Evolutionary conservation across 1,140 invertebrate species (phyloP).

Genomic region (Forficula auricularia): DNA sequence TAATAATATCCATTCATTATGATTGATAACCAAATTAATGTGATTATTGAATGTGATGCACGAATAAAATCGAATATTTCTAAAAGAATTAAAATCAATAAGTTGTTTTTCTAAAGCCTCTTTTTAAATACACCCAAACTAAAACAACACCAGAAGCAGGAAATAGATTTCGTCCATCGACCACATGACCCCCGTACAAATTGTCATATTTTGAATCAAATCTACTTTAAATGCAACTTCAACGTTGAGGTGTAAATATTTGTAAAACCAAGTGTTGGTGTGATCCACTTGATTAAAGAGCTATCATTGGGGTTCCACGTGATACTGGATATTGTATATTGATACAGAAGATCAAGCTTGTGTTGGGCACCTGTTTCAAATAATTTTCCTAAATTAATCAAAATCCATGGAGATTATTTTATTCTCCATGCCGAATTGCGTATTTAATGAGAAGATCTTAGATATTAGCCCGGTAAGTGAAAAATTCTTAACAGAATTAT

Average conservation of each 20-base stretch:
- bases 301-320: conserved; percentile 54
- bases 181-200: conserved; percentile 3
- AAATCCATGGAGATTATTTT: background rate
- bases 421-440: too few relatives aligned
- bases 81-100: conserved; percentile 31
- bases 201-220: conserved; percentile 10
- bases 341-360: conserved; percentile 32
- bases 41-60: conserved; percentile 35
- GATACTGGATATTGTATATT: conserved; percentile 53
- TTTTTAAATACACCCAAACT: background rate
- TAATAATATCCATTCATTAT: conserved; percentile 35
- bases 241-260: background rate
- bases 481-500: too few relatives aligned
- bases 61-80: conserved; percentile 38
- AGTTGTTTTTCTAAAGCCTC: conserved; percentile 17
- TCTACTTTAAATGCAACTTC: background rate
- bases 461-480: too few relatives aligned
- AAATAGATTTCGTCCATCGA: conserved; percentile 32
- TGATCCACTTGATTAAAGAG: conserved; percentile 77
- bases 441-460: too few relatives aligned
- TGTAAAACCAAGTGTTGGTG: conserved; percentile 14
- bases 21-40: conserved; percentile 1
- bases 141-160: conserved; percentile 40
- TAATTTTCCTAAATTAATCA: conserved; percentile 15
- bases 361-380: conserved; percentile 36